Evolutionary conservation across 2,888 invertebrate species (phyloP).

Genomic region (Drosophila buzzatii): DNA sequence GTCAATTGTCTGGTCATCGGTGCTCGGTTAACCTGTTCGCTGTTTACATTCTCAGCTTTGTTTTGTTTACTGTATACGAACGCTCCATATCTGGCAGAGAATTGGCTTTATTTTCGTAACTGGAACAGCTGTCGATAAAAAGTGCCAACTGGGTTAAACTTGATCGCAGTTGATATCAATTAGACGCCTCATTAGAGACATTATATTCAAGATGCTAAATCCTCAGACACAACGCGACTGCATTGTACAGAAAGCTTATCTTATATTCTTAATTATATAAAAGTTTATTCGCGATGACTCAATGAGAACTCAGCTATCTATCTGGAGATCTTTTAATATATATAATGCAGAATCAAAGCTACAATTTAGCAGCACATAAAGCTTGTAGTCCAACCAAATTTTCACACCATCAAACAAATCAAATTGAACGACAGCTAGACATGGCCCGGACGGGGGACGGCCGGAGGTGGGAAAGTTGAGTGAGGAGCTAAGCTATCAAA

Average conservation of each 20-base stretch:
- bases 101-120: conserved; percentile 22
- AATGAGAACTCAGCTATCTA: not conserved
- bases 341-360: conserved; percentile 28
- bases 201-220: not conserved
- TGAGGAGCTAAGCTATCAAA: conserved; percentile 51
- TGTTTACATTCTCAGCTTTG: conserved; percentile 60
- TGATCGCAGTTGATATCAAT: not conserved
- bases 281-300: not conserved
- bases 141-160: conserved; percentile 25
- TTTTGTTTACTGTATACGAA: conserved; percentile 39
- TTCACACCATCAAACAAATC: conserved; percentile 67
- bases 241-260: not conserved
- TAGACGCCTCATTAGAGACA: not conserved
- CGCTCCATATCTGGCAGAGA: conserved; percentile 39
- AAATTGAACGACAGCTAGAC: conserved; percentile 48
- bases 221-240: not conserved
- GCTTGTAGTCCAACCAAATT: conserved; percentile 45
- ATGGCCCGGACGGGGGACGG: not conserved
- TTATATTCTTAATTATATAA: not conserved
- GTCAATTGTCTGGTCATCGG: conserved; percentile 40
- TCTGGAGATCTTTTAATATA: not conserved
- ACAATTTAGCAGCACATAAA: conserved; percentile 45
- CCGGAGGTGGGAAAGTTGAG: not conserved
- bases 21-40: conserved; percentile 54
- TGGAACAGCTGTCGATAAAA: conserved; percentile 32